Evolutionary conservation across 2,888 invertebrate species (phyloP).

Genomic region (Tenthredo notha): DNA sequence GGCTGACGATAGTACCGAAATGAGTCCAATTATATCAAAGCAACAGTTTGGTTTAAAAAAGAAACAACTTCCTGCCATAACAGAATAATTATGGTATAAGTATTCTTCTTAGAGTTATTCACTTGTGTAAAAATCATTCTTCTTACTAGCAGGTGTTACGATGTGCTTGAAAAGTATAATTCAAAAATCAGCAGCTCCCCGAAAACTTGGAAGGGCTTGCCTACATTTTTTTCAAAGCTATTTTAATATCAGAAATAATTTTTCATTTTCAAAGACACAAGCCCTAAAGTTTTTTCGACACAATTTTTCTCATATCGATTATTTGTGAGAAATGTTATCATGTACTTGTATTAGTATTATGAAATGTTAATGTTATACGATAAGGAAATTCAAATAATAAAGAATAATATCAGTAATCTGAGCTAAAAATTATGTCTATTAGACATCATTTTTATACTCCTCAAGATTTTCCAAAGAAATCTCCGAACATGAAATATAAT

Average conservation of each 20-base stretch:
- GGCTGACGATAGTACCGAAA: not conserved
- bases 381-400: not conserved
- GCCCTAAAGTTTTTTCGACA: not conserved
- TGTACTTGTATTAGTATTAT: not conserved
- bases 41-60: not conserved
- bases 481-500: not conserved
- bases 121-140: not conserved
- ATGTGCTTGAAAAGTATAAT: not conserved
- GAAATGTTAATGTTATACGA: not conserved
- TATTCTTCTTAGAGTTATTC: not conserved
- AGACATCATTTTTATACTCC: not conserved
- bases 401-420: not conserved
- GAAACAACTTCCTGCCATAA: not conserved
- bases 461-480: not conserved
- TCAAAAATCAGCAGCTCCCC: not conserved
- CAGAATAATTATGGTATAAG: not conserved
- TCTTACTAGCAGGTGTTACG: too few relatives aligned
- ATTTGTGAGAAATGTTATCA: not conserved
- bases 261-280: not conserved
- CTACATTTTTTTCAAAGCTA: not conserved
- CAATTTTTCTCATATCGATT: not conserved
- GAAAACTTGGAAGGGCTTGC: not conserved
- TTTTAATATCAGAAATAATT: not conserved
- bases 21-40: slow-evolving; percentile 35
- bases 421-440: not conserved